Percentiles rank a stretch among this genome's conserved stretches.
These are phyloP conservation scores for Typhlichthys eigenmanni DNA, from an alignment of 2,797 vertebrate species.

Conservation along the genomic window DNA sequence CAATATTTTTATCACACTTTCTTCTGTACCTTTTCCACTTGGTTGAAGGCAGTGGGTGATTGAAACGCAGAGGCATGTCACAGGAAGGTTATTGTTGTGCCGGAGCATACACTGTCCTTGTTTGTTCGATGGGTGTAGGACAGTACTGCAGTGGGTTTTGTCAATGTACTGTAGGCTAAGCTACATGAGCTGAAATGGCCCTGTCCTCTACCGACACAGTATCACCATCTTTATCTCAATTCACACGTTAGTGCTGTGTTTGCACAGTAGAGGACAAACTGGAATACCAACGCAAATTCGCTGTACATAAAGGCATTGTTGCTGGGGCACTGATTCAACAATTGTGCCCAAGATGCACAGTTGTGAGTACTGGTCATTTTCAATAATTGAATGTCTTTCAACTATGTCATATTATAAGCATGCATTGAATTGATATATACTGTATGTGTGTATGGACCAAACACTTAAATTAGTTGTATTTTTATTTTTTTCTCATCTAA, in stretches of 20 bases:
- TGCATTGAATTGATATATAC: too few relatives aligned
- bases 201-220: not conserved
- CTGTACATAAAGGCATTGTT: too few relatives aligned
- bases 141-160: not conserved
- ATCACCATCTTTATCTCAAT: not conserved
- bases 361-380: too few relatives aligned
- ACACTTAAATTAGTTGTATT: too few relatives aligned
- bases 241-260: slow-evolving; percentile 2
- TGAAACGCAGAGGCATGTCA: slow-evolving; percentile 12
- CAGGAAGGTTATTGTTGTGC: slow-evolving; percentile 15
- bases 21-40: slow-evolving; percentile 26
- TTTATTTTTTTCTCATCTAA: too few relatives aligned
- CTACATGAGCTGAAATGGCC: not conserved
- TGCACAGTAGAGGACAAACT: slow-evolving; percentile 6
- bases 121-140: slow-evolving; percentile 1
- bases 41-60: slow-evolving; percentile 16
- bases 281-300: not conserved
- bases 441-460: too few relatives aligned
- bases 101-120: slow-evolving; percentile 5
- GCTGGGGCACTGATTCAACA: not conserved
- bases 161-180: not conserved
- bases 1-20: not conserved
- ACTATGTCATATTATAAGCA: too few relatives aligned
- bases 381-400: too few relatives aligned
- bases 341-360: too few relatives aligned